Base-by-base conservation (phyloP, 2,113 vertebrate species). In the Xenotilapia caudafasciata region DNA sequence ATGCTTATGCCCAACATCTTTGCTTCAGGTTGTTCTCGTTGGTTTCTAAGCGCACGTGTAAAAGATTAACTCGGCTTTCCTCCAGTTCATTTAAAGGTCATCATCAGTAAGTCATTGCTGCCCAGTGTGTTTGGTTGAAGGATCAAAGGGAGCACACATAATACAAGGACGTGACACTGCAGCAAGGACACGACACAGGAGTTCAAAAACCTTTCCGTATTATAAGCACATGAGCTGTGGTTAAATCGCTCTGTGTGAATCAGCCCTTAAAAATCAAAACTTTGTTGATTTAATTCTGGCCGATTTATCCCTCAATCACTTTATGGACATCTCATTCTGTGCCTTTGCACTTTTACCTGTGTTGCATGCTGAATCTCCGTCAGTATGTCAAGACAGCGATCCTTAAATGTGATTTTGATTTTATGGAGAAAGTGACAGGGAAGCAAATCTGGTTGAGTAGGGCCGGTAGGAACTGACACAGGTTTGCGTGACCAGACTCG, bases 11-110 rank as follows among this genome's bases (percentile, higher is more conserved):
- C 14, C 49, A 40, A 28, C 53, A 40, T n/a, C 31, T 53, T 55
- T 77, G 33, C 51, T 83, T 45, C 38, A 58, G 42, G 47, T 65
- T 81, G 21, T 60, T 79, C 40, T 40, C 8, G 45, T 31, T 31
- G 70, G 23, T 28, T 49, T 79, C 21, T 53, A 26, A 12, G 45
- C 19, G 2, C 49, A 45, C n/a, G 55, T 49, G 60, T 42, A 33
- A 40, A 65, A 60, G 58, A 86, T 73, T 73, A 75, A 70, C 12
- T 80, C 9, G 31, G 31, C 12, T 54, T 55, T 10, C n/a, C 55
- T 26, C 42, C 33, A 19, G 26, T 83, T 86, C 9, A 79, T 68
- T 77, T 28, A 47, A 60, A 83, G 58, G 19, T 82, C 19, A 21
- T 84, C 19, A n/a, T 55, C 28, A 79, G n/a, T 58, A 54, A 80